Evolutionary conservation across 2,888 invertebrate genomes (phyloP).

Genomic region (Mechanitis messenoides): DNA sequence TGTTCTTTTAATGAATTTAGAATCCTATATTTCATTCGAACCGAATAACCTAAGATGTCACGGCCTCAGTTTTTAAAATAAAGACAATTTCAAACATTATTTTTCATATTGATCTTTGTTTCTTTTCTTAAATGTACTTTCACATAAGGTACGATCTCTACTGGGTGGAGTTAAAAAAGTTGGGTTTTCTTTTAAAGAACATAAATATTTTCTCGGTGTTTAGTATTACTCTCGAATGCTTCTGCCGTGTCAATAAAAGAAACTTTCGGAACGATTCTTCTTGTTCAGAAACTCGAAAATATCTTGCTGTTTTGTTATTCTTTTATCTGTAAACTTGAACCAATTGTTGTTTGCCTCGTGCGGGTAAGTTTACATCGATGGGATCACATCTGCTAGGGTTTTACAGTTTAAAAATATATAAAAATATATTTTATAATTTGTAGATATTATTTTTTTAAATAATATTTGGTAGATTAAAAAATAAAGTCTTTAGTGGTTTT

Average conservation of each 20-base stretch:
- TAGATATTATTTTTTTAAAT: too few species aligned
- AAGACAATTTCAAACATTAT: too few species aligned
- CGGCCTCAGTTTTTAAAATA: too few species aligned
- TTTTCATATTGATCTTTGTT: too few species aligned
- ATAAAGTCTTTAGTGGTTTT: too few species aligned
- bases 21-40: too few species aligned
- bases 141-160: too few species aligned
- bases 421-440: too few species aligned
- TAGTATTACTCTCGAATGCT: constrained; percentile 24
- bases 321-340: constrained; percentile 25
- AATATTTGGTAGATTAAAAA: too few species aligned
- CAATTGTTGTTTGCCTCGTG: constrained; percentile 14
- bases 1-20: too few species aligned
- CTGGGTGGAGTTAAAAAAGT: not conserved
- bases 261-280: constrained; percentile 30
- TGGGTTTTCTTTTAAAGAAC: constrained; percentile 19
- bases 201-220: constrained; percentile 27
- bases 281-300: constrained; percentile 26
- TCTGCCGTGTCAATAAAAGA: constrained; percentile 28
- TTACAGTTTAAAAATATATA: not conserved
- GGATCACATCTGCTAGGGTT: constrained; percentile 1
- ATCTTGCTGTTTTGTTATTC: constrained; percentile 29
- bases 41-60: too few species aligned
- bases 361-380: not conserved
- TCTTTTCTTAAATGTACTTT: too few species aligned